Base-by-base conservation (phyloP, 2,888 invertebrate genomes). In the Lacanobia oleracea region DNA sequence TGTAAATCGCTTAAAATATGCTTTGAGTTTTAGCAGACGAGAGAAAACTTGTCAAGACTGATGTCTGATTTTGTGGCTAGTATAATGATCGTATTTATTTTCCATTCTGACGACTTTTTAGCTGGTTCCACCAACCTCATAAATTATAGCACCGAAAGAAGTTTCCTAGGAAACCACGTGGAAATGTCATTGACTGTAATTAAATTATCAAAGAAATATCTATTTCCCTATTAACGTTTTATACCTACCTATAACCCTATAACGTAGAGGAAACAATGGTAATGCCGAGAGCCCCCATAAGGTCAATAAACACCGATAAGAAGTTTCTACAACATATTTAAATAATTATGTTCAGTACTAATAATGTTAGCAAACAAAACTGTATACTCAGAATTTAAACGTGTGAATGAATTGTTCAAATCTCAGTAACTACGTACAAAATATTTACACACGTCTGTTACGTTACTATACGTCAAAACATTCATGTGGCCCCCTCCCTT, bases 371-470 rank as follows among this genome's bases (percentile, higher is more conserved):
- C 40, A 79, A 63, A 79, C 16, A 63, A 53, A 43, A 64, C 18
- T 33, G n/a, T 43, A 0, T 21, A 37, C 60, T 56, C n/a, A 23
- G 54, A 60, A 74, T n/a, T n/a, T 33, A 23, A 78, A 40, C 45
- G 37, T 72, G 74, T 74, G 51, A 63, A 75, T 79, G 23, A 75
- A 21, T 59, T 43, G 16, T 53, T 48, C 27, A 51, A 63, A 63
- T 59, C 1, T 2, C 1, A 14, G 12, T 21, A n/a, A n/a, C n/a
- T n/a, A 27, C 14, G 7, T 37, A 48, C 6, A 18, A 0, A 43
- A 4, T 50, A n/a, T 21, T 2, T 4, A 33, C 33, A 33, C 33
- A 33, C 33, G 33, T 33, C 4, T 33, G 33, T 33, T 33, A 33
- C 33, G 33, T 33, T 33, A 33, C 33, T 33, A 33, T 33, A 33